Evolutionary conservation across 2,888 invertebrate species (phyloP).

Genomic region (Lacanobia oleracea): DNA sequence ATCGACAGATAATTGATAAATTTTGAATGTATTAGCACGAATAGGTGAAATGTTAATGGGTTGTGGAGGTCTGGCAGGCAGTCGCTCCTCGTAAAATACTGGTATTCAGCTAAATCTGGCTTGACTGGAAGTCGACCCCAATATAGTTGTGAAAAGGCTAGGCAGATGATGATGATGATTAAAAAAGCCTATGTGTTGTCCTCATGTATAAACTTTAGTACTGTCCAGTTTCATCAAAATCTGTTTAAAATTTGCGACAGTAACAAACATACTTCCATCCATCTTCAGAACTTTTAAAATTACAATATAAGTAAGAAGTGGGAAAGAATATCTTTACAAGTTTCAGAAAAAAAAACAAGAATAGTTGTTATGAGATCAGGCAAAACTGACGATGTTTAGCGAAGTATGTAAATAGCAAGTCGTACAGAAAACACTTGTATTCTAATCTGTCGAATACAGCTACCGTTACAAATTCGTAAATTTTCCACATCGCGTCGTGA

Average conservation of each 20-base stretch:
- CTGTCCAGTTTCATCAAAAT: not conserved
- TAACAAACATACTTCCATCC: not conserved
- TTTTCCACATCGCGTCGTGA: constrained; percentile 39
- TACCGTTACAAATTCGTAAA: constrained; percentile 51
- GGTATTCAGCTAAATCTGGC: too few relatives aligned
- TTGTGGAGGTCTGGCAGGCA: too few relatives aligned
- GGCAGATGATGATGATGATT: too few relatives aligned
- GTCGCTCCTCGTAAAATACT: too few relatives aligned
- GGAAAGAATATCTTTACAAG: not conserved
- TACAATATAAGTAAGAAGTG: too few relatives aligned
- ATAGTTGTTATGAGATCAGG: not conserved
- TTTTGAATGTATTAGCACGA: too few relatives aligned
- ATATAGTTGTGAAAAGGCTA: too few relatives aligned
- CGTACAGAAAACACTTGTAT: not conserved
- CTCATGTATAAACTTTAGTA: too few relatives aligned
- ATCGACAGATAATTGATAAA: too few relatives aligned
- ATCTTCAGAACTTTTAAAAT: not conserved
- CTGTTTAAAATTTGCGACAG: not conserved
- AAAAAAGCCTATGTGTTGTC: too few relatives aligned
- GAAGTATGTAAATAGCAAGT: not conserved
- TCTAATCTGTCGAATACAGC: constrained; percentile 11
- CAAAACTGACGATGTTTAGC: not conserved
- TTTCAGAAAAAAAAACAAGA: not conserved
- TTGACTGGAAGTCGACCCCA: too few relatives aligned
- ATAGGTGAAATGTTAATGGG: too few relatives aligned